Base-by-base conservation (phyloP, 2,113 vertebrate genomes). In the Dissostichus mawsoni region DNA sequence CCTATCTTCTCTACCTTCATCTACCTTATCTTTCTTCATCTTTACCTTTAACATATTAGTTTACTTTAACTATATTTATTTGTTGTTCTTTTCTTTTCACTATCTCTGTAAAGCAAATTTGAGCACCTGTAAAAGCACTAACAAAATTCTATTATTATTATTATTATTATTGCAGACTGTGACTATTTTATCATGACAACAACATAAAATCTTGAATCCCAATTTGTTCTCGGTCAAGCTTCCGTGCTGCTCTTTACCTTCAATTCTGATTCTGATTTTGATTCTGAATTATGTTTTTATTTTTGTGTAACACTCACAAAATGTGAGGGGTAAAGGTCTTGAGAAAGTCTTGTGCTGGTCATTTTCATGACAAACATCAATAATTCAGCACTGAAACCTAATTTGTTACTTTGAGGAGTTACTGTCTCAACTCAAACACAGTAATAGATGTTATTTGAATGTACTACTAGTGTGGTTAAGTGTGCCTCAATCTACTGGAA, bases 311-410 rank as follows among this genome's bases (percentile, higher is more conserved):
- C 29, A 29, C 29, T 29, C 29, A 29, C 29, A 29, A 29, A 3
- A 85, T 70, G 66, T 75, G 25, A 74, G 59, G 45, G 51, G 67
- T 56, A 9, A 69, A 71, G 62, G 69, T 80, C 20, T 87, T 77
- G 74, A 29, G 53, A 81, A 80, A 72, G 48, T 53, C 66, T 68
- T 63, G 17, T 23, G 59, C 44, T 50, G 20, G 61, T 86, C 59
- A 76, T 83, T 76, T 69, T 84, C 73, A 86, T 76, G 72, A 83
- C 55, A 77, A 67, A 12, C 68, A 84, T 41, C 44, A 78, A 78
- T 81, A 76, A 80, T 88, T 87, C 41, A 92, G 18, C 20, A 56
- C 29, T 29, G 29, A 29, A 29, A 3, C 50, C 20, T 41, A 6
- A 41, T 41, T 8, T 41, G 36, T 41, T 41, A 6, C 36, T 41